Percentiles rank a stretch among this genome's conserved stretches.
phyloP scores from a whole-genome alignment of 30 jellyfish, hydroid and myxozoan species.

The Sanderia malayensis region DNA sequence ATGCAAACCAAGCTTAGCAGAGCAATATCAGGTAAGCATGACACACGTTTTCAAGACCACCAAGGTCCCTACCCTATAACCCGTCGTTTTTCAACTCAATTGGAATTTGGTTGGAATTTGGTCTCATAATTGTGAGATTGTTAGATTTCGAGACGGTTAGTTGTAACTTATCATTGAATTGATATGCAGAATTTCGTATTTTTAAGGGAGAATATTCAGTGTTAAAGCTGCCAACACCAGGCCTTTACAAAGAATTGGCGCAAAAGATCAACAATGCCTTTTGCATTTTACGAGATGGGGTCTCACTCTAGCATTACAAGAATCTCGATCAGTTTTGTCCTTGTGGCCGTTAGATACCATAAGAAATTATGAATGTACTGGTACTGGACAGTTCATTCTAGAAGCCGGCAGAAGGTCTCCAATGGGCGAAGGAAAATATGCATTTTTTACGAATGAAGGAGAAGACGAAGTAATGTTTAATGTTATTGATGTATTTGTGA shows the following conservation, averaged over 20 bases:
- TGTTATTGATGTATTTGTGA: constrained; percentile 80
- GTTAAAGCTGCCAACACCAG: constrained; percentile 74
- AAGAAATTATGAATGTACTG: constrained; percentile 88
- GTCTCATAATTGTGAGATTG: too few species aligned
- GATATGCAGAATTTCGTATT: background rate
- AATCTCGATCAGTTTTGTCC: constrained; percentile 84
- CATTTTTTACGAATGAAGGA: constrained; percentile 74
- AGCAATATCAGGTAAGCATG: constrained; percentile 68
- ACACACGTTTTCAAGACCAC: too few species aligned
- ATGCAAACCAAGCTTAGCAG: constrained; percentile 92
- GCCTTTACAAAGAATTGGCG: constrained; percentile 87
- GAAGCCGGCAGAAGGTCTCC: constrained; percentile 97
- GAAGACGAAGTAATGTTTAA: constrained; percentile 89
- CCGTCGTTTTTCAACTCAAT: too few species aligned
- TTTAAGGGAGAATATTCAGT: constrained; percentile 64
- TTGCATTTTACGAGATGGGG: constrained; percentile 96
- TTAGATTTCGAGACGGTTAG: background rate
- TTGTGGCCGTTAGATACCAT: constrained; percentile 93
- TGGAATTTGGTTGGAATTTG: too few species aligned
- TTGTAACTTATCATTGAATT: background rate
- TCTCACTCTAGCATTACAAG: constrained; percentile 85
- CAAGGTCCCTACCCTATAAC: too few species aligned
- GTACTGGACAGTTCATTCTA: constrained; percentile 70
- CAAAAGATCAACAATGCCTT: constrained; percentile 82
- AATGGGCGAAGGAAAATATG: constrained; percentile 90